Evolutionary conservation across 2,888 invertebrate species (phyloP).

Genomic region (Pycnomerus fuliginosus): DNA sequence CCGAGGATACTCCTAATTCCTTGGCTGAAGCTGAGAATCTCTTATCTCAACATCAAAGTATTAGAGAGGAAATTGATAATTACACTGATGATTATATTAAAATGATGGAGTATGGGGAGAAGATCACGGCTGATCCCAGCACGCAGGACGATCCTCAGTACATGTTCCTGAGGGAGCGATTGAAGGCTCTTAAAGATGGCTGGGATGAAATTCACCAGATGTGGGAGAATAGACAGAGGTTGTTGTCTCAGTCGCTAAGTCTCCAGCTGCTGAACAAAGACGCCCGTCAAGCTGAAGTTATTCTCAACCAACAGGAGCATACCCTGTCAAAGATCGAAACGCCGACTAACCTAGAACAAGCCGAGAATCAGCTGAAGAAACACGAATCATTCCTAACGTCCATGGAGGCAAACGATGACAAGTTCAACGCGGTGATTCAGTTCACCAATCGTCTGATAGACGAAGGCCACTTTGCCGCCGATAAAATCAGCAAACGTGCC

Average conservation of each 20-base stretch:
- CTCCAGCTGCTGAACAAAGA: slow-evolving; percentile 95
- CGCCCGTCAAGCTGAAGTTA: slow-evolving; percentile 95
- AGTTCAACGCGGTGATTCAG: slow-evolving; percentile 94
- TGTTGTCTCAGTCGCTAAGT: slow-evolving; percentile 92
- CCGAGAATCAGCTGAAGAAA: slow-evolving; percentile 94
- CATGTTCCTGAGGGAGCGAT: slow-evolving; percentile 98
- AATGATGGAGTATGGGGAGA: slow-evolving; percentile 99
- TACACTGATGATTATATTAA: slow-evolving; percentile 94
- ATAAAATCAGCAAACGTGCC: slow-evolving; percentile 95
- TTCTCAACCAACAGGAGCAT: slow-evolving; percentile 97
- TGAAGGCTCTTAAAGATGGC: slow-evolving; percentile 97
- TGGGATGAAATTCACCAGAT: slow-evolving; percentile 99
- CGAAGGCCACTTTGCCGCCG: slow-evolving; percentile 93
- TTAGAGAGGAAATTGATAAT: slow-evolving; percentile 98
- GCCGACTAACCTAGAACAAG: slow-evolving; percentile 91
- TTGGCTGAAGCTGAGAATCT: slow-evolving; percentile 96
- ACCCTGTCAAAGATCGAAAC: slow-evolving; percentile 95
- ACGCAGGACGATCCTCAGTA: slow-evolving; percentile 98
- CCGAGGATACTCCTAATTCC: slow-evolving; percentile 91
- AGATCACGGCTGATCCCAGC: slow-evolving; percentile 82
- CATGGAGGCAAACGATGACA: slow-evolving; percentile 99
- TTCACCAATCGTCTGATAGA: slow-evolving; percentile 89
- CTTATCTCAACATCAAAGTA: slow-evolving; percentile 95
- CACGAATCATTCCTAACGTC: slow-evolving; percentile 99
- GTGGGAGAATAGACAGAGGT: slow-evolving; percentile 98